Base-by-base conservation (phyloP, 2,888 invertebrate species). In the Sminthurides aquaticus region DNA sequence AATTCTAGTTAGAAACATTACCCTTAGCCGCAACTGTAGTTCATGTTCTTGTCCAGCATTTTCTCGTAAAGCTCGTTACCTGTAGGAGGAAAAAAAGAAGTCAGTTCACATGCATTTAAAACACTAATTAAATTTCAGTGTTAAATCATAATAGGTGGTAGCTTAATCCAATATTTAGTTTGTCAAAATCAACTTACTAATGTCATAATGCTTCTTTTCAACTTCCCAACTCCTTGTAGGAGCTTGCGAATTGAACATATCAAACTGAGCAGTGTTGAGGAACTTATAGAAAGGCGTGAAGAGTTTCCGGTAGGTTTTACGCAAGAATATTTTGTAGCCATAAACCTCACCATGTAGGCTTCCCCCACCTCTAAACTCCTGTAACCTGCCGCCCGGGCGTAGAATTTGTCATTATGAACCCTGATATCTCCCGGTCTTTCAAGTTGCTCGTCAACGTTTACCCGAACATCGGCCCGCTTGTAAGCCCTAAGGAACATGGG, bases 341-440 rank as follows among this genome's bases (percentile, higher is more conserved):
- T 60, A 60, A 27, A 60, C 5, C 65, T 65, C 24, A 60, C 62
- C 65, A 65, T 65, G 57, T 62, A 67, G 24, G 49, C 34, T 43
- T 65, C 62, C 20, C 62, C 67, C 11, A 67, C 18, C 8, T 58
- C 67, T n/a, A 67, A 48, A 34, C 52, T 61, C 3, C 49, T 48
- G 11, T 62, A 26, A 52, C 49, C 58, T 1, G 57, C 59, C 15
- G 57, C 48, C 26, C 48, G 43, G 1, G 56, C 52, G 49, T 52
- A 67, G 48, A 57, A 60, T 18, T 24, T 60, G 15, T 60, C 60
- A 49, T 49, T 26, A 1, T 49, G 24, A 5, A 60, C 26, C 20
- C 18, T n/a, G 22, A 60, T 49, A 27, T 60, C 60, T 11, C 60
- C 43, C 15, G 43, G 43, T 11, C 43, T 5, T 34, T 34, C 8